Evolutionary conservation across 2,113 vertebrate genomes (phyloP).

Genomic region (Hippoglossus stenolepis): DNA sequence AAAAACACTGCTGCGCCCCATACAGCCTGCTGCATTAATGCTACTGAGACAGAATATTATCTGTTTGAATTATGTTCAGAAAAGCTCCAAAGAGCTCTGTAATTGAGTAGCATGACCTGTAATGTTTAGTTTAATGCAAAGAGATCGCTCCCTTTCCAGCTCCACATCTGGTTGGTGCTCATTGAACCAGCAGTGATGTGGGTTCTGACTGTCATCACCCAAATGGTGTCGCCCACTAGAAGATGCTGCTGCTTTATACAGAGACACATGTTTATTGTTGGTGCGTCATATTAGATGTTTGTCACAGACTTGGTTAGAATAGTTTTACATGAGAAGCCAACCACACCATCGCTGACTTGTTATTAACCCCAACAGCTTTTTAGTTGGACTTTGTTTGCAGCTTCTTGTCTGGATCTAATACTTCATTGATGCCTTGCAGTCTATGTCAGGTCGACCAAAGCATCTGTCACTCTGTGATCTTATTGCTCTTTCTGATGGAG

Average conservation of each 20-base stretch:
- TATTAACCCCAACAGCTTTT: slow-evolving; percentile 7
- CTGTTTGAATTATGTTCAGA: slow-evolving; percentile 12
- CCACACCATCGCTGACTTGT: neutral
- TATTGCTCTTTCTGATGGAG: slow-evolving; percentile 1
- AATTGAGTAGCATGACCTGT: slow-evolving; percentile 18
- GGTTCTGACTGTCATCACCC: slow-evolving; percentile 8
- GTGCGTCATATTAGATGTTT: slow-evolving; percentile 4
- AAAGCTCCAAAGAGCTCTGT: neutral
- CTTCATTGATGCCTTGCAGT: slow-evolving; percentile 27
- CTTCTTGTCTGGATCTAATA: slow-evolving; percentile 33
- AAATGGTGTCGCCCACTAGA: slow-evolving; percentile 15
- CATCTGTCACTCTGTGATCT: slow-evolving; percentile 18
- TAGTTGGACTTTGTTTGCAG: slow-evolving; percentile 15
- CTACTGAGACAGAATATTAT: slow-evolving; percentile 3
- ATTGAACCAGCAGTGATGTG: slow-evolving; percentile 31
- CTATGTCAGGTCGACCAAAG: slow-evolving; percentile 37
- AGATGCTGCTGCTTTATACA: slow-evolving; percentile 9
- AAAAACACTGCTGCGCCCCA: neutral
- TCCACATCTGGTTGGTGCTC: slow-evolving; percentile 36
- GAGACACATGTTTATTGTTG: slow-evolving; percentile 23
- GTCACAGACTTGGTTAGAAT: neutral
- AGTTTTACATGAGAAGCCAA: no score
- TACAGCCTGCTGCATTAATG: slow-evolving; percentile 19
- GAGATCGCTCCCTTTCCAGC: slow-evolving; percentile 16
- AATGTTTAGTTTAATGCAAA: slow-evolving; percentile 26